These are phyloP conservation scores for Lophotis ruficrista DNA, from an alignment of 2,113 vertebrate genomes.

Conservation along the genomic window DNA sequence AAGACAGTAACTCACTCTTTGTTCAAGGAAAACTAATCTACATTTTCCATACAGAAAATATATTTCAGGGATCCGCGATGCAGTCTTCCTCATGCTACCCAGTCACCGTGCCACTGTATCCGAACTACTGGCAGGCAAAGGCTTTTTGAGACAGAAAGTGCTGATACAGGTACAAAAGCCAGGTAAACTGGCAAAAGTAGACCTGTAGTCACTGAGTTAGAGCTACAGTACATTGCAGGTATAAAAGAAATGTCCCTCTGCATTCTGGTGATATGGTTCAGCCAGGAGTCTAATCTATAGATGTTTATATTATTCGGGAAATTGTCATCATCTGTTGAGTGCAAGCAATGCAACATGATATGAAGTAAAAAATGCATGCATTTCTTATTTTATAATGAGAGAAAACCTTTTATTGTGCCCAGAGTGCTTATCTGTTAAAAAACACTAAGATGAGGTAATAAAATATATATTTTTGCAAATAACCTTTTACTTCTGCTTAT, in stretches of 20 bases:
- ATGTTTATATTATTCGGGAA: neutral
- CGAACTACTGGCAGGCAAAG: neutral
- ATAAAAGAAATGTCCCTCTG: neutral
- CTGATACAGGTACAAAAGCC: neutral
- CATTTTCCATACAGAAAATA: neutral
- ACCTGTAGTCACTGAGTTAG: neutral
- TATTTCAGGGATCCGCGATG: neutral
- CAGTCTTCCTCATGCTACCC: neutral
- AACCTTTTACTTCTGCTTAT: neutral
- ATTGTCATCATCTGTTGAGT: neutral
- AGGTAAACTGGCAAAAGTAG: neutral
- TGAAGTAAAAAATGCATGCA: neutral
- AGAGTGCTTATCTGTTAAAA: slow-evolving; percentile 5
- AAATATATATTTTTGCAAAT: neutral
- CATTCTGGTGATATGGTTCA: neutral
- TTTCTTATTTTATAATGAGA: neutral
- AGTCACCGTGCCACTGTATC: neutral
- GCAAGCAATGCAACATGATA: neutral
- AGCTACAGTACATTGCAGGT: neutral
- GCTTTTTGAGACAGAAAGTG: neutral
- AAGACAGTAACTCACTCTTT: neutral
- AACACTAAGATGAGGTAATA: neutral
- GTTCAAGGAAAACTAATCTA: neutral
- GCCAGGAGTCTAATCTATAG: neutral
- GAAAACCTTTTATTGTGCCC: neutral